phyloP scores from a whole-genome alignment of 2,797 vertebrate genomes.

The Megalops cyprinoides region DNA sequence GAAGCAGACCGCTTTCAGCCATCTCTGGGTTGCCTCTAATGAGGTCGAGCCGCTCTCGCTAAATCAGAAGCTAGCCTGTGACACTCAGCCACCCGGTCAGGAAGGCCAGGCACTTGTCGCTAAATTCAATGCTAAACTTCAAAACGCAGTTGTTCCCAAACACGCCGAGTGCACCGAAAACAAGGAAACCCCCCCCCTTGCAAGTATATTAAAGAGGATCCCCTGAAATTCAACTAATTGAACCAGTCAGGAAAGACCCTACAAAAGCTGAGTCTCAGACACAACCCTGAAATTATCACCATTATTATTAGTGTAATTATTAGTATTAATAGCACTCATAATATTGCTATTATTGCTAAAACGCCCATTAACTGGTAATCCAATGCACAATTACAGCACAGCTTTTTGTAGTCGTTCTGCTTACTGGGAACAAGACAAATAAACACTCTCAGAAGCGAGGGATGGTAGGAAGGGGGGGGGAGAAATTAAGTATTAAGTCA shows the following conservation, averaged over 20 bases:
- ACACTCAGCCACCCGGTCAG: neutral
- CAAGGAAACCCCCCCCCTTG: neutral
- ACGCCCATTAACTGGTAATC: conserved; percentile 80
- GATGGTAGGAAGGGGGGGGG: conserved; percentile 53
- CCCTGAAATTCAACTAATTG: conserved; percentile 25
- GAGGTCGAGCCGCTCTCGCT: neutral
- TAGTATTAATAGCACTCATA: conserved; percentile 71
- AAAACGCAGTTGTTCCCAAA: neutral
- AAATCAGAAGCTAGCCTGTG: neutral
- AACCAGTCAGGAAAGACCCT: conserved; percentile 24
- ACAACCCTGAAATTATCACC: conserved; percentile 68
- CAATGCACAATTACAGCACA: conserved; percentile 74
- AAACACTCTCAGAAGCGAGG: conserved; percentile 50
- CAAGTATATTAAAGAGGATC: conserved; percentile 13
- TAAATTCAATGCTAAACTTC: neutral
- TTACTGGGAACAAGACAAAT: conserved; percentile 67
- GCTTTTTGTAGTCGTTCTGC: conserved; percentile 62
- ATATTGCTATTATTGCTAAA: conserved; percentile 80
- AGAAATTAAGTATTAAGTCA: conserved; percentile 57
- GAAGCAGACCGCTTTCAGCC: neutral
- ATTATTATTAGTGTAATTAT: conserved; percentile 67
- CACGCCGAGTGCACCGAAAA: neutral
- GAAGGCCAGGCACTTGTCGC: neutral
- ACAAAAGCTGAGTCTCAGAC: conserved; percentile 53
- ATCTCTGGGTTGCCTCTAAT: conserved; percentile 1